phyloP scores from a whole-genome alignment of 2,888 invertebrate genomes.

The Nomada hirtipes region DNA sequence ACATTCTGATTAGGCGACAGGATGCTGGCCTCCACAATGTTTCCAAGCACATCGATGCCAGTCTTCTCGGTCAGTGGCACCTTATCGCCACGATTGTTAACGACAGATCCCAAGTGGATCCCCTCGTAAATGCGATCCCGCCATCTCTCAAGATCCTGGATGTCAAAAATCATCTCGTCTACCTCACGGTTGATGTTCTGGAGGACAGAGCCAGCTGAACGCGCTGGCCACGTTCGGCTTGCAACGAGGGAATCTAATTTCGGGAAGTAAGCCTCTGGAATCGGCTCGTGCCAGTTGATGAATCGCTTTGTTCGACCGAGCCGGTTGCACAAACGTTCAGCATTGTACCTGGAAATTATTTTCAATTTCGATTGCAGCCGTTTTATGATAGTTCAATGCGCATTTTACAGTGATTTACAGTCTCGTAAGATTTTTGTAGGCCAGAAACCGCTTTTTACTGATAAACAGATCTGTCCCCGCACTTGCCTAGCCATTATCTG shows the following conservation, averaged over 20 bases:
- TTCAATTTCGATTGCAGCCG: too few species aligned
- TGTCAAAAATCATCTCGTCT: constrained; percentile 88
- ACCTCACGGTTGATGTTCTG: constrained; percentile 89
- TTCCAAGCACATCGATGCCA: constrained; percentile 92
- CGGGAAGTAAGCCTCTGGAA: constrained; percentile 93
- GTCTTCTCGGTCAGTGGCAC: constrained; percentile 87
- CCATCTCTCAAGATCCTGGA: constrained; percentile 91
- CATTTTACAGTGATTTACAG: too few species aligned
- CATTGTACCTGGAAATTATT: constrained; percentile 87
- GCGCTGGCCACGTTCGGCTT: constrained; percentile 91
- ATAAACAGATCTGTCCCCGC: too few species aligned
- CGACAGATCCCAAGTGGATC: constrained; percentile 88
- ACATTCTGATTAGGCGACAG: constrained; percentile 89
- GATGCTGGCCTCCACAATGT: constrained; percentile 90
- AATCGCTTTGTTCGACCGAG: constrained; percentile 88
- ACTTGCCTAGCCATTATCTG: constrained; percentile 87
- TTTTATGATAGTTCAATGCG: too few species aligned
- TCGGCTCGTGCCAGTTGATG: constrained; percentile 89
- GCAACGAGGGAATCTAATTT: constrained; percentile 92
- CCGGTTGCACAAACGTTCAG: constrained; percentile 90
- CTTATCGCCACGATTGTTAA: constrained; percentile 86
- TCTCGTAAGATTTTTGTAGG: neutral
- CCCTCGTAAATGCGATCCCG: constrained; percentile 90
- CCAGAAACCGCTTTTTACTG: too few species aligned
- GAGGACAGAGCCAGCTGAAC: constrained; percentile 86